Base-by-base conservation (phyloP, 2,113 vertebrate genomes). In the Salvelinus namaycush region DNA sequence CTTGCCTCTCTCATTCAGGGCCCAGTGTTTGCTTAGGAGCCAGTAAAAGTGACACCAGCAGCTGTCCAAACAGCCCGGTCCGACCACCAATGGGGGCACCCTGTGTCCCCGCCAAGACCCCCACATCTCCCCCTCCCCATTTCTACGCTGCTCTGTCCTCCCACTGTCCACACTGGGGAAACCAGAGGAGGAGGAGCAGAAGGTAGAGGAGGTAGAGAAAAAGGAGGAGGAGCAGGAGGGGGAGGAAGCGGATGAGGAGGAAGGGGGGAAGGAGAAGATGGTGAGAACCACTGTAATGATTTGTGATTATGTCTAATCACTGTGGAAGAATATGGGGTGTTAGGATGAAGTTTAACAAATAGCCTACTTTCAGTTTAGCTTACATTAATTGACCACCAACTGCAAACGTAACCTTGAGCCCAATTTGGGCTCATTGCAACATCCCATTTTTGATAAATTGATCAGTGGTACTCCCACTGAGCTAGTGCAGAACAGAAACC, bases 31-130 rank as follows among this genome's bases (percentile, higher is more conserved):
- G 89, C 73, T 67, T 76, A 91, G 82, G 80, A 86, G 83, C 83
- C 87, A 75, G 84, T 93, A 92, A 93, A 92, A 91, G 82, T 87
- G 81, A 78, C 68, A 85, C 78, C 83, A 87, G 83, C 92, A 93
- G 92, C 92, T 92, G 92, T 87, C 76, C 86, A 93, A 93, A 94
- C 84, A 93, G 24, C 49, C 49, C 14, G 14, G 1, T 81, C 86
- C 86, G 79, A 48, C 80, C 86, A 79, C 84, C 84, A 48, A 44
- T 82, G 31, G 70, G 48, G 74, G 49, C 49, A 51, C 49, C 49
- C 49, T 14, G 34, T 12, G 12, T 24, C 9, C 24, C 8, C 22
- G 1, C 64, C 64, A 66, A 78, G 60, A 75, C 79, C 75, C 73
- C 68, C 0, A 20, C n/a, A 72, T 76, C 79, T 79, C 68, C 57